Evolutionary conservation across 2,113 vertebrate species (phyloP).

Genomic region (Larimichthys polyactis): DNA sequence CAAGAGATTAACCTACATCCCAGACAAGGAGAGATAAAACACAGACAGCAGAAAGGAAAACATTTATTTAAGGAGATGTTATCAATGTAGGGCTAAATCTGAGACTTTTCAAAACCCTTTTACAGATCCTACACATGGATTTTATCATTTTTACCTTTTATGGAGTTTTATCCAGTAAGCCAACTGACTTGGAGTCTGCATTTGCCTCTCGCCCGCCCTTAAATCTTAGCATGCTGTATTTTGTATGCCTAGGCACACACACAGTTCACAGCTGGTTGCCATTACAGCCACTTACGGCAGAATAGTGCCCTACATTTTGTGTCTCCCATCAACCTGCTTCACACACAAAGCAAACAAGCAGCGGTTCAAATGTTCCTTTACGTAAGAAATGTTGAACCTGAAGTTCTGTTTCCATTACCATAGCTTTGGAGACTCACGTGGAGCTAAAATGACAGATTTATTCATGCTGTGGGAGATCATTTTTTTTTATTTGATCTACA

Average conservation of each 20-base stretch:
- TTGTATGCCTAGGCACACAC: slow-evolving; percentile 15
- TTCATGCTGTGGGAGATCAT: neutral
- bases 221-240: slow-evolving; percentile 55
- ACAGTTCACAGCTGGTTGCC: slow-evolving; percentile 78
- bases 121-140: slow-evolving; percentile 15
- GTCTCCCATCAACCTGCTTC: slow-evolving; percentile 67
- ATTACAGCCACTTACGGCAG: slow-evolving; percentile 76
- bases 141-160: slow-evolving; percentile 77
- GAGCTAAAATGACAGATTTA: neutral
- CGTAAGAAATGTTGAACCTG: neutral
- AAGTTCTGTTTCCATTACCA: neutral
- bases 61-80: slow-evolving; percentile 35
- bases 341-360: slow-evolving; percentile 32
- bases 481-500: neutral
- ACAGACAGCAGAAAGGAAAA: slow-evolving; percentile 37
- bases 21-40: slow-evolving; percentile 30
- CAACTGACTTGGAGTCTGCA: slow-evolving; percentile 42
- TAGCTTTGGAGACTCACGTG: neutral
- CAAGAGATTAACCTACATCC: slow-evolving; percentile 43
- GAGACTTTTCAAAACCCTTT: slow-evolving; percentile 39
- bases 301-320: slow-evolving; percentile 68
- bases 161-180: slow-evolving; percentile 57
- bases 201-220: slow-evolving; percentile 53
- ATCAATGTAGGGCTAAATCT: slow-evolving; percentile 46
- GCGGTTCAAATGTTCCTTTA: slow-evolving; percentile 27